Base-by-base conservation (phyloP, 2,797 vertebrate genomes). In the Hozukius guyotensis region DNA sequence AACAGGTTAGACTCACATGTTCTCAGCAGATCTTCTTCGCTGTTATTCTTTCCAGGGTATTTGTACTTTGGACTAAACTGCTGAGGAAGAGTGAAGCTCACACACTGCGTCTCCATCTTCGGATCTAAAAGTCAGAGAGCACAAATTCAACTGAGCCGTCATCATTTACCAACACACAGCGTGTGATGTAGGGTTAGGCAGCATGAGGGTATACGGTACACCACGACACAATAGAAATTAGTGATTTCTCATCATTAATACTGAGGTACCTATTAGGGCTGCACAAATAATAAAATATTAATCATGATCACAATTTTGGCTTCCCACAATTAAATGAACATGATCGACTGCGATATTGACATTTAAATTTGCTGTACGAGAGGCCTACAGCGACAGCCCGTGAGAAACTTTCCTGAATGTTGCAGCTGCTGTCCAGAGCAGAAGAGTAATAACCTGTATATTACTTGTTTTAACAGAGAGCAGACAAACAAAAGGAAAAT, bases 1-100 rank as follows among this genome's bases (percentile, higher is more conserved):
- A 22, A n/a, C 14, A 13, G 11, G 20, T 22, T 10, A 32, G 4
- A 97, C 98, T 96, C 92, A 99, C 98, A 98, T 80, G 98, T 99
- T 75, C 98, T 96, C 78, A 98, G 93, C 31, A 97, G 74, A 91
- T 99, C 97, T 12, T 97, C 96, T 55, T 96, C 97, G 4, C 87
- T 94, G 29, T 95, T 95, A 71, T 95, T 90, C 88, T 96, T 96
- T 84, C 95, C 96, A 18, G 90, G 94, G 5, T 93, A 77, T 80
- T 92, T 93, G 84, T 94, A 97, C 88, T 98, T 99, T 42, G 95
- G 87, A 77, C 87, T 88, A 84, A 99, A 98, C 89, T 99, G 98
- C 90, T 99, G 96, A 36, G 94, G 94, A 84, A 99, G 95, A 18
- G 97, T 97, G 88, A 99, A 97, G 90, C 95, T 96, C 85, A 96